Evolutionary conservation across 2,888 invertebrate species (phyloP), one percentile per base, ranked within the genome.

Genomic region (Miltochrista miniata): DNA sequence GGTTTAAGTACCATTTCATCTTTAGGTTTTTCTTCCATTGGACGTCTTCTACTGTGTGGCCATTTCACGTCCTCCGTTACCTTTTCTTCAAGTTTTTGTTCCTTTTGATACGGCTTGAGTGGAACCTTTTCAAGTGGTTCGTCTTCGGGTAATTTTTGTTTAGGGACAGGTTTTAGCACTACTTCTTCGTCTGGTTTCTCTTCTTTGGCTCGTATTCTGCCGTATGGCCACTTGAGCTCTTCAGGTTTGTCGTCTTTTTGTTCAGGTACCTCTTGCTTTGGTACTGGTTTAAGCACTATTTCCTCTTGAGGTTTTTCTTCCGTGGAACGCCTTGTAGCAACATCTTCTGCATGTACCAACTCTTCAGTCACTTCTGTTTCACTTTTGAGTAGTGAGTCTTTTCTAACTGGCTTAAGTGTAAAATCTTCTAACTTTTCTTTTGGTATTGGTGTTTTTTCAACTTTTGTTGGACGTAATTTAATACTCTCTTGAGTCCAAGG

Each of bases 401-500:
- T 90, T 56, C 79, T 70, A 2, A 83, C 71, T 51, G 81, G 85
- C 72, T 74, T 90, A 49, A 90, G 70, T 39, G 76, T 79, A 5
- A 90, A 75, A 61, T 87, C 83, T 79, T 93, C 91, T 41, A 92
- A 62, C 70, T 91, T 93, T 91, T 92, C 71, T 92, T 93, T 90
- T 76, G 90, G 15, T 81, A 93, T 90, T 45, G 87, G 75, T 56
- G 86, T 84, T 60, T 93, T 92, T 59, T 93, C 90, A 43, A 93
- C 92, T 64, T 93, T 94, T 0, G 94, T 90, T 1, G 94, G 94
- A 64, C 93, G 91, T 60, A 94, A 72, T 67, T 92, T 90, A 11
- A 94, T 90, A 60, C 93, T 92, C 81, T 96, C 94, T 69, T 95
- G 93, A 2, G 93, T 96, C 93, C 76, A 93, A 47, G 74, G 93